phyloP scores from a whole-genome alignment of 2,888 invertebrate genomes.

The Kuschelorhynchus macadamiae region DNA sequence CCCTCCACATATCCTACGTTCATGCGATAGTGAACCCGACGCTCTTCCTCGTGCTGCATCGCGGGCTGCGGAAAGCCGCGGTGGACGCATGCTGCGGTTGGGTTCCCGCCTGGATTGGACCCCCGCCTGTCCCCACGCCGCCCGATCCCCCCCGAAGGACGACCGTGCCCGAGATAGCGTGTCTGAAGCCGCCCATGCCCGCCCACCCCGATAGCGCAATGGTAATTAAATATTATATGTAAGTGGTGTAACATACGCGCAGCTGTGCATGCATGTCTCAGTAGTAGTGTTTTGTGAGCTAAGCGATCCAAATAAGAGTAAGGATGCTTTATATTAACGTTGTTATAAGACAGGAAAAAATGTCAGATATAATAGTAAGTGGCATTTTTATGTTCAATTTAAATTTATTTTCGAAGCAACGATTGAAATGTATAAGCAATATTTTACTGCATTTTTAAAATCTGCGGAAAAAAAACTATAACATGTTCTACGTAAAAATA shows the following conservation, averaged over 20 bases:
- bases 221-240: constrained; percentile 73
- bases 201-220: constrained; percentile 70
- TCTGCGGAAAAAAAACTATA: too few relatives aligned
- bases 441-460: too few relatives aligned
- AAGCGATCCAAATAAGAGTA: too few relatives aligned
- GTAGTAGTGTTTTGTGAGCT: too few relatives aligned
- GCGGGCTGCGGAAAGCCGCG: constrained; percentile 80
- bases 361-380: too few relatives aligned
- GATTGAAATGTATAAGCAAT: too few relatives aligned
- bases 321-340: too few relatives aligned
- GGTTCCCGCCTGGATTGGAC: constrained; percentile 66
- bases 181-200: constrained; percentile 74
- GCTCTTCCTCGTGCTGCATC: constrained; percentile 83
- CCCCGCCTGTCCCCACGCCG: constrained; percentile 73
- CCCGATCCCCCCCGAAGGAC: constrained; percentile 74
- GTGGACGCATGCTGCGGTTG: constrained; percentile 82
- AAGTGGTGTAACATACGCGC: constrained; percentile 65
- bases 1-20: constrained; percentile 88
- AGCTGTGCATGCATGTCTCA: constrained; percentile 10
- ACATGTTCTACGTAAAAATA: too few relatives aligned
- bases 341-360: too few relatives aligned
- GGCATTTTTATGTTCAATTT: too few relatives aligned
- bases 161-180: constrained; percentile 69
- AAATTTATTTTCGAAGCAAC: too few relatives aligned
- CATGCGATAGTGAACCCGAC: constrained; percentile 89